phyloP scores from a whole-genome alignment of 2,797 vertebrate genomes.

The Limosa lapponica region DNA sequence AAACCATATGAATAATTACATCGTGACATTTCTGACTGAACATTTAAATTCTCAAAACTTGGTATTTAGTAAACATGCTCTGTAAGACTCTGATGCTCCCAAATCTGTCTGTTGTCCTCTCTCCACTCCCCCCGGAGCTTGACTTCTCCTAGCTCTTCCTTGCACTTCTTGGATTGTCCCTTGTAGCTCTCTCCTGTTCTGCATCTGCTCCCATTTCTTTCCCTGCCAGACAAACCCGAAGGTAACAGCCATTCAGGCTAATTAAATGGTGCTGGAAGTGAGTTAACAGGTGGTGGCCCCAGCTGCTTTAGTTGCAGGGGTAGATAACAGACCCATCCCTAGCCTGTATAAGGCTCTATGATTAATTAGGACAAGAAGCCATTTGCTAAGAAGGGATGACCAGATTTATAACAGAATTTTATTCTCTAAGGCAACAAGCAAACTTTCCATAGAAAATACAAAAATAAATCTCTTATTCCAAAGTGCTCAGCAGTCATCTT shows the following conservation, averaged over 20 bases:
- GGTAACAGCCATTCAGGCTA: constrained; percentile 66
- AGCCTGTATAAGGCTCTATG: constrained; percentile 40
- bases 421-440: neutral
- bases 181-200: neutral
- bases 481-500: neutral
- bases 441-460: neutral
- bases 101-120: neutral
- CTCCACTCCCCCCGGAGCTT: neutral
- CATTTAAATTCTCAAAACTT: neutral
- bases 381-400: constrained; percentile 70
- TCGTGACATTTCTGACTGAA: neutral
- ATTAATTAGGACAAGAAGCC: constrained; percentile 77
- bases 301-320: constrained; percentile 73
- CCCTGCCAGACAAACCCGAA: constrained; percentile 31
- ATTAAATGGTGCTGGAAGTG: constrained; percentile 79
- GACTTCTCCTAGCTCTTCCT: neutral
- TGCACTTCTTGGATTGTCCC: neutral
- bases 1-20: neutral
- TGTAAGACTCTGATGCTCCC: neutral
- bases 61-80: neutral
- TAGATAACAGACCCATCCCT: constrained; percentile 58
- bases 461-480: neutral
- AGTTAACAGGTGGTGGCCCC: constrained; percentile 85
- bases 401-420: neutral
- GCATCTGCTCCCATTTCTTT: constrained; percentile 52